phyloP scores from a whole-genome alignment of 2,113 vertebrate genomes.

The Psophia crepitans region DNA sequence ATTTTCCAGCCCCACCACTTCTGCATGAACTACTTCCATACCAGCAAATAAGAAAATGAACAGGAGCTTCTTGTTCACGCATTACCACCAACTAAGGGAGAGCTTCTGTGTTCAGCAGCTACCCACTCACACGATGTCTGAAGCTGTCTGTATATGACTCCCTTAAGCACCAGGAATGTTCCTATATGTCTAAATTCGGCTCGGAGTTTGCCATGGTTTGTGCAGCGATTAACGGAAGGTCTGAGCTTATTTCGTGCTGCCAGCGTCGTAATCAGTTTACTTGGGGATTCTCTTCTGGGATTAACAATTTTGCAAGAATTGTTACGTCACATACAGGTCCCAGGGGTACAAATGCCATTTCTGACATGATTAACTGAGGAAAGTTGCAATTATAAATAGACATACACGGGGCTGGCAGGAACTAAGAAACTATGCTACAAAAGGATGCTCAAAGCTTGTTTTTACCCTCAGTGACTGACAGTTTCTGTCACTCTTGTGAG shows the following conservation, averaged over 20 bases:
- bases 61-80: background rate
- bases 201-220: background rate
- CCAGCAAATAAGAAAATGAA: background rate
- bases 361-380: constrained; percentile 22
- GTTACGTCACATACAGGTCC: constrained; percentile 1
- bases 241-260: background rate
- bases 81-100: background rate
- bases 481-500: background rate
- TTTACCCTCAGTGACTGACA: background rate
- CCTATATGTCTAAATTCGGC: constrained; percentile 16
- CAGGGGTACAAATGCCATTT: constrained; percentile 23
- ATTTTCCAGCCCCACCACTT: background rate
- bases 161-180: background rate
- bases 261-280: background rate
- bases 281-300: constrained; percentile 17
- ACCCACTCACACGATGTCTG: constrained; percentile 48
- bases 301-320: background rate
- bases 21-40: background rate
- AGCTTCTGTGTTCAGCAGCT: constrained; percentile 3
- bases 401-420: background rate
- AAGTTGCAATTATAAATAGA: constrained; percentile 36
- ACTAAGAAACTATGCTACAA: background rate
- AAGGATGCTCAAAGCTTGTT: background rate
- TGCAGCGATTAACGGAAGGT: background rate
- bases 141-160: constrained; percentile 14